These are phyloP conservation scores for Polia nebulosa DNA, from an alignment of 2,888 invertebrate genomes.

Conservation along the genomic window DNA sequence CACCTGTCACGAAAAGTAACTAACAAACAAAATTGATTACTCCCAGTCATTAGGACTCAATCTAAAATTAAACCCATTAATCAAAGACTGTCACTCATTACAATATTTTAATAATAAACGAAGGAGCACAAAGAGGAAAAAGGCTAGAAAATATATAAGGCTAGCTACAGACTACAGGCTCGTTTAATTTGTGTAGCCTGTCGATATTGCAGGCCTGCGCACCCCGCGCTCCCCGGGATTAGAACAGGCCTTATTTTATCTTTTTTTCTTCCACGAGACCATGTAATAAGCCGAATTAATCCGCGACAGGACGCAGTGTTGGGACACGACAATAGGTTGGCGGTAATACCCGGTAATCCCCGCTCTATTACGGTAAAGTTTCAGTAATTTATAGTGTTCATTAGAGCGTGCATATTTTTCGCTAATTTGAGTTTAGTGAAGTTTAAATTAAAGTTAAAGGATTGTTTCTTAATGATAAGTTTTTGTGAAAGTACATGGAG, in stretches of 20 bases:
- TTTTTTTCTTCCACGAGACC: slow-evolving; percentile 71
- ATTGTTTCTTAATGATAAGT: slow-evolving; percentile 40
- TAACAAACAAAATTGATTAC: slow-evolving; percentile 56
- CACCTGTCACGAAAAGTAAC: slow-evolving; percentile 40
- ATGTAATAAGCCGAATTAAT: slow-evolving; percentile 78
- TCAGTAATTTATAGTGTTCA: slow-evolving; percentile 65
- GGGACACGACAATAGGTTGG: slow-evolving; percentile 74
- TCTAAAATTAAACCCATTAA: slow-evolving; percentile 63
- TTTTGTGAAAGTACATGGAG: slow-evolving; percentile 5
- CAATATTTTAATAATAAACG: slow-evolving; percentile 64
- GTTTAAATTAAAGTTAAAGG: slow-evolving; percentile 42
- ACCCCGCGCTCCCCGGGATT: slow-evolving; percentile 64
- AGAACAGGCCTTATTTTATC: slow-evolving; percentile 70
- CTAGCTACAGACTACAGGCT: slow-evolving; percentile 45
- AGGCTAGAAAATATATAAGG: slow-evolving; percentile 54
- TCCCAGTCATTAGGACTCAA: slow-evolving; percentile 53
- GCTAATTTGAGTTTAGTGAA: slow-evolving; percentile 64
- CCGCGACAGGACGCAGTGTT: slow-evolving; percentile 66
- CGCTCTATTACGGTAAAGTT: slow-evolving; percentile 65
- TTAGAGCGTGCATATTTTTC: slow-evolving; percentile 58
- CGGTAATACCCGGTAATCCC: slow-evolving; percentile 73
- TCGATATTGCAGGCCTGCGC: slow-evolving; percentile 74
- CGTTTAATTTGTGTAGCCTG: slow-evolving; percentile 75
- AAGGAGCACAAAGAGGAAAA: slow-evolving; percentile 46
- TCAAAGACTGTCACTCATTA: slow-evolving; percentile 67